Evolutionary conservation across 2,113 vertebrate species (phyloP).

Genomic region (Dicerorhinus sumatrensis): DNA sequence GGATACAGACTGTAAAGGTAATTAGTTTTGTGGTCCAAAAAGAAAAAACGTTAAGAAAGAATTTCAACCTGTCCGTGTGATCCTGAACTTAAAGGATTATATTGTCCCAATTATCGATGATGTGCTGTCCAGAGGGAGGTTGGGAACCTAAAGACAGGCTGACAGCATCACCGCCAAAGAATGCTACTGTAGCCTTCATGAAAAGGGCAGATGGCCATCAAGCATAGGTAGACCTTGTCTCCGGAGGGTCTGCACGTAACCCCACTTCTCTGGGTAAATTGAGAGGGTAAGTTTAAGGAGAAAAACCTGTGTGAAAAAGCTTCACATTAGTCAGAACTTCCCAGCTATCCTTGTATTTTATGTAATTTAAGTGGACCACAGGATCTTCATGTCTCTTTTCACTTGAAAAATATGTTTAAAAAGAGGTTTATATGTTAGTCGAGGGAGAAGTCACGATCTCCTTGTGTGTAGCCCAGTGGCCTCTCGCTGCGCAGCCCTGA

Average conservation of each 20-base stretch:
- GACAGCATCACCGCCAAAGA: not conserved
- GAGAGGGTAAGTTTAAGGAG: not conserved
- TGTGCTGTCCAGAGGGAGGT: not conserved
- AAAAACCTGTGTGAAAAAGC: not conserved
- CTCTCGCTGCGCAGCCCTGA: not conserved
- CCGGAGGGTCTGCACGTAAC: not conserved
- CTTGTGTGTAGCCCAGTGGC: not conserved
- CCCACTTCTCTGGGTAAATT: not conserved
- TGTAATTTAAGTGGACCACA: not conserved
- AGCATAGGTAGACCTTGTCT: not conserved
- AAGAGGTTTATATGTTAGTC: not conserved
- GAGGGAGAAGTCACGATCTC: not conserved
- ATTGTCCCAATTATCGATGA: not conserved
- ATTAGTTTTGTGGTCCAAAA: not conserved
- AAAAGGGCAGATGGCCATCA: not conserved
- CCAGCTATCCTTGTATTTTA: not conserved
- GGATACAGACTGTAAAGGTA: not conserved
- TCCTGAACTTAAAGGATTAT: not conserved
- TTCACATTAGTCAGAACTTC: not conserved
- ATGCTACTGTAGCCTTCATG: not conserved
- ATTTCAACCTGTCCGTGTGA: not conserved
- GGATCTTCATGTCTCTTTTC: not conserved
- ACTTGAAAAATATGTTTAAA: not conserved
- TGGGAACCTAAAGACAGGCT: not conserved
- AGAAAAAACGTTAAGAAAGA: not conserved